Conservation (phyloP, 2,113 vertebrate species). For the Apodemus sylvaticus region DNA sequence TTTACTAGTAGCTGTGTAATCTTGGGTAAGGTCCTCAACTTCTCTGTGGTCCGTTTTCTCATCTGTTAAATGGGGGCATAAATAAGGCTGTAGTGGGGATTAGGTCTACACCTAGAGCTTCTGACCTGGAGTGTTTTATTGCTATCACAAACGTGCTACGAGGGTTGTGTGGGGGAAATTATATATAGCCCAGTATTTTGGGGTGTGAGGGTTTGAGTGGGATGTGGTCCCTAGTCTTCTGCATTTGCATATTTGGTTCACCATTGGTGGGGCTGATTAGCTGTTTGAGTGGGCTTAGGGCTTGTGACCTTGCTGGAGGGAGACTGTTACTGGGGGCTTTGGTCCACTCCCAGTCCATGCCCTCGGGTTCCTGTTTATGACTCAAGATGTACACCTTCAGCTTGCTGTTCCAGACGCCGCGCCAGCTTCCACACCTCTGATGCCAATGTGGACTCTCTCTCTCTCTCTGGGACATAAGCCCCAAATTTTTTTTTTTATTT, state of each 20-base stretch:
- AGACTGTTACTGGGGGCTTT: too few species aligned
- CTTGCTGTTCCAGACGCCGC: neutral
- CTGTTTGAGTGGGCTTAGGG: neutral
- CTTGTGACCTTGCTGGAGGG: neutral
- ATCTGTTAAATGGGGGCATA: neutral
- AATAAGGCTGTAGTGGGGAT: neutral
- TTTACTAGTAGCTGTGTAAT: neutral
- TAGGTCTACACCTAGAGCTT: neutral
- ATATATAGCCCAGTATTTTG: fast-evolving
- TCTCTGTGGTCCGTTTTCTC: neutral
- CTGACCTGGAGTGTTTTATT: neutral
- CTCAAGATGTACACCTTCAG: neutral
- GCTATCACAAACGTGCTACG: too few species aligned
- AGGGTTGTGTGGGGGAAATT: neutral
- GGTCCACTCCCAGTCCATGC: neutral
- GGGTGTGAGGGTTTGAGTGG: neutral
- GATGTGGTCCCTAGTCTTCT: too few species aligned
- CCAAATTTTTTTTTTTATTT: too few species aligned
- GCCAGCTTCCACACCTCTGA: neutral
- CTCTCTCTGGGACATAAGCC: neutral
- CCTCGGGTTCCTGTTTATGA: neutral
- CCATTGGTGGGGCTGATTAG: neutral
- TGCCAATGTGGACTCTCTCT: neutral
- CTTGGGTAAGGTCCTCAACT: neutral
- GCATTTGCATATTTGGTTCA: neutral